phyloP scores from a whole-genome alignment of 2,113 vertebrate species.

The Callopanchax toddi region DNA sequence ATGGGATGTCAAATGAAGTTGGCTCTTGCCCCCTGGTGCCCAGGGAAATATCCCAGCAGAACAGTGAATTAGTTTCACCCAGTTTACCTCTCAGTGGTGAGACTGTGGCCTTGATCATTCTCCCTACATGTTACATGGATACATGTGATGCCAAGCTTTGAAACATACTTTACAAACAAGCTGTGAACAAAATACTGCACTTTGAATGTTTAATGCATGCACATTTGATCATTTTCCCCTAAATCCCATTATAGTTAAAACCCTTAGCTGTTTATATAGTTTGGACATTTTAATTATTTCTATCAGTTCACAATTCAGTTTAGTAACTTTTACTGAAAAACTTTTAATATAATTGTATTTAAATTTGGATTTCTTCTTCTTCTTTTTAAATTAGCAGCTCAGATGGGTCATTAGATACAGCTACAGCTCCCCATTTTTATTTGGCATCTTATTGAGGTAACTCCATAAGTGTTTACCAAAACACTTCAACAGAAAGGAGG shows the following conservation, averaged over 20 bases:
- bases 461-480: conserved; percentile 23
- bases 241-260: conserved; percentile 12
- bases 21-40: conserved; percentile 78
- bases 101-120: conserved; percentile 70
- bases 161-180: conserved; percentile 50
- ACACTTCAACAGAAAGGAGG: conserved; percentile 33
- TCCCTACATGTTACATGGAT: conserved; percentile 56
- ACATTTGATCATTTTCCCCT: conserved; percentile 5
- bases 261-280: not conserved
- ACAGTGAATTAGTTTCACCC: conserved; percentile 81
- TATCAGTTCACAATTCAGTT: too few relatives aligned
- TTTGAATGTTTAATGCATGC: conserved; percentile 24
- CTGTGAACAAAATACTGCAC: conserved; percentile 26
- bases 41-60: conserved; percentile 79
- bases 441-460: conserved; percentile 27
- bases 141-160: conserved; percentile 39
- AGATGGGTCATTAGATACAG: conserved; percentile 27
- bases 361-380: not conserved
- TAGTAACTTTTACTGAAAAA: too few relatives aligned
- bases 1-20: conserved; percentile 80
- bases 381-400: conserved; percentile 6
- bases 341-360: too few relatives aligned
- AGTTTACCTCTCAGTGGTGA: conserved; percentile 74
- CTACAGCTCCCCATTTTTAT: conserved; percentile 18
- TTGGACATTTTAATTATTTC: too few relatives aligned